Evolutionary conservation across 2,113 vertebrate species (phyloP).

Genomic region (Stigmatopora nigra): DNA sequence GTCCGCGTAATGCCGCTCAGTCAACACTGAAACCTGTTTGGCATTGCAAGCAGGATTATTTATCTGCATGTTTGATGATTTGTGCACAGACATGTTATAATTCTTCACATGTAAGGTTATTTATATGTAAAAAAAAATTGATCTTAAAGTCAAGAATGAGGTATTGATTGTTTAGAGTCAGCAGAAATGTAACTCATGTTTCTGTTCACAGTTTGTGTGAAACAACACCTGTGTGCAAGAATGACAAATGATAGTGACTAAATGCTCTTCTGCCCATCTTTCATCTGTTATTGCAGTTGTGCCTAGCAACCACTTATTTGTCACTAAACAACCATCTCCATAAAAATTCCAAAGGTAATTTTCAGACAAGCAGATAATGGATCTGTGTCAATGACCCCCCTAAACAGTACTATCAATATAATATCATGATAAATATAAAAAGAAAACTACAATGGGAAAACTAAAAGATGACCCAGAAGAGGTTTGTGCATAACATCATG

Average conservation of each 20-base stretch:
- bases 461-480: background rate
- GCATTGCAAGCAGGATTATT: conserved; percentile 8
- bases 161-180: background rate
- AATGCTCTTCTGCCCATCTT: conserved; percentile 12
- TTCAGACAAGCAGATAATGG: too few relatives aligned
- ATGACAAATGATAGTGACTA: background rate
- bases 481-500: conserved; percentile 6
- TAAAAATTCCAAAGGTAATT: background rate
- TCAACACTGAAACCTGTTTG: conserved; percentile 21
- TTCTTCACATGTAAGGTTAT: background rate
- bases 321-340: conserved; percentile 11
- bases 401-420: background rate
- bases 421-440: background rate
- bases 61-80: background rate
- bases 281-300: conserved; percentile 36
- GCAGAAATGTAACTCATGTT: background rate
- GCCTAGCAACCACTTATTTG: conserved; percentile 41
- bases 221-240: background rate
- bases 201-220: background rate
- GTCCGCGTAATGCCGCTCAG: conserved; percentile 3
- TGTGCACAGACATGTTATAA: background rate
- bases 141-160: background rate
- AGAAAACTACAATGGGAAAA: background rate
- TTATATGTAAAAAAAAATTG: background rate
- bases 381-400: background rate